These are phyloP conservation scores for Phyto melanocephala DNA, from an alignment of 2,888 invertebrate genomes.

Conservation along the genomic window DNA sequence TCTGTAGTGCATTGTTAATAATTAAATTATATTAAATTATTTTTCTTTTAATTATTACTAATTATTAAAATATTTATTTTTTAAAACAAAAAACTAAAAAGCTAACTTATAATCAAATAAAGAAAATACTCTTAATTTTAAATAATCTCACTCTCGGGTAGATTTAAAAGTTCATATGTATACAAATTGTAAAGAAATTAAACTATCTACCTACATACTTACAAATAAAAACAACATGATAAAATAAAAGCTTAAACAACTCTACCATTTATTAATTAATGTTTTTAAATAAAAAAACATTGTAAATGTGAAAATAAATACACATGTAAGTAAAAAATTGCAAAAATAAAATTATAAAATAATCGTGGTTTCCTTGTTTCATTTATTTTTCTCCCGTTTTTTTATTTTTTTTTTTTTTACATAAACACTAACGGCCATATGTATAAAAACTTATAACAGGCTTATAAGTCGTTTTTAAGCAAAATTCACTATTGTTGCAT, in stretches of 20 bases:
- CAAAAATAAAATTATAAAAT: not conserved
- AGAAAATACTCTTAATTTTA: not conserved
- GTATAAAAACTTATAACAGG: no score
- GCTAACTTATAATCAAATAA: not conserved
- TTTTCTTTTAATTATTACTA: not conserved
- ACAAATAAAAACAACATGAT: not conserved
- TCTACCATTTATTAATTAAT: constrained; percentile 29
- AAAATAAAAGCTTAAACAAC: not conserved
- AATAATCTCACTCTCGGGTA: not conserved
- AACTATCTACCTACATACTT: not conserved
- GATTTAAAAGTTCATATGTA: not conserved
- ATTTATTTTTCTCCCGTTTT: not conserved
- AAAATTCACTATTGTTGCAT: no score
- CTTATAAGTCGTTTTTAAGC: no score
- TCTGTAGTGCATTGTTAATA: no score
- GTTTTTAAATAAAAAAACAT: not conserved
- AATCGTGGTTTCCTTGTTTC: not conserved
- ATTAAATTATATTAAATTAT: not conserved
- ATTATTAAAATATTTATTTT: not conserved
- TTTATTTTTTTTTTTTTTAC: not conserved
- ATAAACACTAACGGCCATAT: no score
- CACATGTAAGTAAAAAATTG: not conserved
- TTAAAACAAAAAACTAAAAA: not conserved
- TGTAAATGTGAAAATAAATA: not conserved
- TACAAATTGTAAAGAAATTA: no score